Evolutionary conservation across 1,140 invertebrate species (phyloP), one percentile per base, ranked within the genome.

Genomic region (Cydia amplana): DNA sequence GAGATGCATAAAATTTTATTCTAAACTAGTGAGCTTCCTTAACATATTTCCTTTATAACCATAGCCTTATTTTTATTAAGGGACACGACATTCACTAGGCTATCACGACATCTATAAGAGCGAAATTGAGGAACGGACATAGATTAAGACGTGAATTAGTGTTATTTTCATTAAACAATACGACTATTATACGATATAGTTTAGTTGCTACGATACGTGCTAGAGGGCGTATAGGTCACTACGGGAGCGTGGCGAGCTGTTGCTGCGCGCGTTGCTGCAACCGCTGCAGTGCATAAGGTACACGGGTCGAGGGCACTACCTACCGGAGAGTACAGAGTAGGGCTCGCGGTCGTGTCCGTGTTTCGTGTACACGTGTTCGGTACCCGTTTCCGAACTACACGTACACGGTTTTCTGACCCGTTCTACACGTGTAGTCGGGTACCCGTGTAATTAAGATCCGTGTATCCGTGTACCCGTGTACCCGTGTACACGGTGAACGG

Each of bases 91-190:
- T 79, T 85, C 67, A 91, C 89, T 92, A 92, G 81, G 77, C 91
- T 91, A 91, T 87, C 86, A 92, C 91, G 89, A 92, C 89, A 92
- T 82, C 88, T 90, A 92, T 89, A 91, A 91, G 88, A 91, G 86
- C 78, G 91, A 92, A 92, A 90, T 89, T 81, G 89, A 91, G 86
- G 87, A 91, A 92, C 89, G 89, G 89, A 91, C 88, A 91, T 90
- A 91, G 88, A 90, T 79, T 85, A 89, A 90, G 87, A 87, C 77
- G 85, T 88, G 83, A 89, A 83, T 86, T 75, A 81, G 85, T 88
- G 83, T 87, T 82, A 81, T 40, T 83, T 79, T 85, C 82, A 82
- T 74, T 81, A 87, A 85, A 85, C 80, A 82, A 87, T 87, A 83
- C 80, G 82, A 83, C 80, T 83, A 83, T 82, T 75, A 83, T 84